phyloP scores from a whole-genome alignment of 2,113 vertebrate species.

The Mastomys natalensis region DNA sequence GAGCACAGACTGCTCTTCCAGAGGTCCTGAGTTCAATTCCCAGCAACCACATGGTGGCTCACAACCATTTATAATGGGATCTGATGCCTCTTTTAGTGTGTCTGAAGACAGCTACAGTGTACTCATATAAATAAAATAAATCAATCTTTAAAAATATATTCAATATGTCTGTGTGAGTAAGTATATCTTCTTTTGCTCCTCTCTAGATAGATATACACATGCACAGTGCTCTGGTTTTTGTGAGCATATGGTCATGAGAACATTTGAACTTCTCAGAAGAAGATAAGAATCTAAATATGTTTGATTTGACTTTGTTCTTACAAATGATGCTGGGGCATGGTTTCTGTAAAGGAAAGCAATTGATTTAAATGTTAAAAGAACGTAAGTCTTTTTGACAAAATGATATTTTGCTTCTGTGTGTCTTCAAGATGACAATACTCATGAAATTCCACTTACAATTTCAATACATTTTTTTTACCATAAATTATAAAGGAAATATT shows the following conservation, averaged over 20 bases:
- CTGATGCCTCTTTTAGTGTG: no score
- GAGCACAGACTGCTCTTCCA: no score
- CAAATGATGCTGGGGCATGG: neutral
- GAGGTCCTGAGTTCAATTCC: no score
- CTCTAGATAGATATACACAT: neutral
- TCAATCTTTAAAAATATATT: neutral
- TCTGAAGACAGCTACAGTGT: no score
- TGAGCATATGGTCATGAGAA: constrained; percentile 37
- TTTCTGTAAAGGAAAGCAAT: constrained; percentile 13
- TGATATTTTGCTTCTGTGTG: neutral
- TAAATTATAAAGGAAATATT: constrained; percentile 47
- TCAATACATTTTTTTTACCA: neutral
- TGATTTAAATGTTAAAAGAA: constrained; percentile 56
- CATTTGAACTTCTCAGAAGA: constrained; percentile 24
- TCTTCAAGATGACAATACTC: constrained; percentile 20
- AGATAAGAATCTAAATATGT: constrained; percentile 14
- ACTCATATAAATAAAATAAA: no score
- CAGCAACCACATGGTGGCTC: no score
- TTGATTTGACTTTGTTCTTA: constrained; percentile 47
- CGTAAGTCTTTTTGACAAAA: neutral
- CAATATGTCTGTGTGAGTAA: neutral
- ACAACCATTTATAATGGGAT: no score
- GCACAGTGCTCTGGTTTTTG: constrained; percentile 14
- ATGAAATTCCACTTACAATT: constrained; percentile 29
- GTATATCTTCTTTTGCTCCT: neutral